Evolutionary conservation across 2,888 invertebrate genomes (phyloP).

Genomic region (Nomada ferruginata): DNA sequence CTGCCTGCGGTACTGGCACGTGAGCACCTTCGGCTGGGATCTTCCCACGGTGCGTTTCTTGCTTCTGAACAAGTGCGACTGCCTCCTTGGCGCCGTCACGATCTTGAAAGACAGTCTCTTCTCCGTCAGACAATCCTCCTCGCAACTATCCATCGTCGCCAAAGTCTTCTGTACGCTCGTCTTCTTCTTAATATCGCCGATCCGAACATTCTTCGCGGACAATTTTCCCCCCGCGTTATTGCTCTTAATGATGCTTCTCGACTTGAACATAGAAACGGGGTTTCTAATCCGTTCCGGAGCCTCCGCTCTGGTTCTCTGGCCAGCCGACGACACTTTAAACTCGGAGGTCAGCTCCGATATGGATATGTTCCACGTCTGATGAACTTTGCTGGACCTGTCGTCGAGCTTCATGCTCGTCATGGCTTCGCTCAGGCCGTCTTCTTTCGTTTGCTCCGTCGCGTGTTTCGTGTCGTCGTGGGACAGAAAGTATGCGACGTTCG

Average conservation of each 20-base stretch:
- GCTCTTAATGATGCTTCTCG: background rate
- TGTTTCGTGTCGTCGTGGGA: slow-evolving; percentile 51
- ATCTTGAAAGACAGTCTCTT: slow-evolving; percentile 8
- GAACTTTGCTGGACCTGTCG: slow-evolving; percentile 17
- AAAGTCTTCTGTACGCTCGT: background rate
- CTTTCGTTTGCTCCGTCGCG: slow-evolving; percentile 58
- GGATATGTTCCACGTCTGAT: slow-evolving; percentile 43
- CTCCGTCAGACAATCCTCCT: background rate
- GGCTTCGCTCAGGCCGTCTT: slow-evolving; percentile 68
- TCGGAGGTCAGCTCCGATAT: slow-evolving; percentile 19
- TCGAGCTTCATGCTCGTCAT: slow-evolving; percentile 65
- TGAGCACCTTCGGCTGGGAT: slow-evolving; percentile 44
- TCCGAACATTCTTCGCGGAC: background rate
- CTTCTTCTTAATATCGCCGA: background rate
- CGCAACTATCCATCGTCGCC: background rate
- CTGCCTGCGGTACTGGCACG: slow-evolving; percentile 62
- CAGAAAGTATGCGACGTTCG: slow-evolving; percentile 66
- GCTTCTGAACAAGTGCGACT: background rate
- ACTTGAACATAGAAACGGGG: background rate
- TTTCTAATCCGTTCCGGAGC: background rate
- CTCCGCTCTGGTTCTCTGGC: background rate
- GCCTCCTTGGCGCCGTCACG: background rate
- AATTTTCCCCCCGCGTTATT: background rate
- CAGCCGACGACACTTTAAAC: slow-evolving; percentile 57
- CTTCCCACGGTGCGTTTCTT: slow-evolving; percentile 3